A percentile compares a stretch with the other conserved stretches of the same genome.
Conservation (phyloP, 1,140 invertebrate genomes). For the Atta cephalotes region DNA sequence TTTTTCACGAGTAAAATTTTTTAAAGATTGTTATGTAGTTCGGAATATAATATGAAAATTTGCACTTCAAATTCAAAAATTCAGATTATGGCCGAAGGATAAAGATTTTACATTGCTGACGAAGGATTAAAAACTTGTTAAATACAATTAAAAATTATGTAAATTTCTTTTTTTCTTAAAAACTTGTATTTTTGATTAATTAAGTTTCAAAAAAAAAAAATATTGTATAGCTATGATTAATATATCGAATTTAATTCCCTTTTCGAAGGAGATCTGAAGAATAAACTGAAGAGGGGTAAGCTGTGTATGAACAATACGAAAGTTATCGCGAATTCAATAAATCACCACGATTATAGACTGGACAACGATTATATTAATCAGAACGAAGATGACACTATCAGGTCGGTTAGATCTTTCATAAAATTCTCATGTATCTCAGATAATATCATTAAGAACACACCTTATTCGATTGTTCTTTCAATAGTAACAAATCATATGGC, state of each 20-base stretch:
- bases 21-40: too few relatives aligned
- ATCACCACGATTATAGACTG: conserved; percentile 91
- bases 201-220: too few relatives aligned
- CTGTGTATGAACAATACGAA: conserved; percentile 91
- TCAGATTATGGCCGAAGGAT: too few relatives aligned
- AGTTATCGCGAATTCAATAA: conserved; percentile 90
- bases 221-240: background rate
- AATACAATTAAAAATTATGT: too few relatives aligned
- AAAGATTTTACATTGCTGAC: too few relatives aligned
- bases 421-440: background rate
- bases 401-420: conserved; percentile 75
- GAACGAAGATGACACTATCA: conserved; percentile 87
- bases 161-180: background rate
- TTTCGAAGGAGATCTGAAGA: conserved; percentile 90
- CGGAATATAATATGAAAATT: too few relatives aligned
- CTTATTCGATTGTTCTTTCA: conserved; percentile 53
- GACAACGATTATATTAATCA: conserved; percentile 91
- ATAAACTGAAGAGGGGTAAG: conserved; percentile 91
- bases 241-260: conserved; percentile 61
- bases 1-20: too few relatives aligned
- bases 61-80: too few relatives aligned
- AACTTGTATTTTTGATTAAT: background rate
- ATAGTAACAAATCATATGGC: conserved; percentile 96
- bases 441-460: background rate
- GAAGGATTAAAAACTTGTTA: background rate